Evolutionary conservation across 2,888 invertebrate genomes (phyloP).

Genomic region (Synergus gifuensis): DNA sequence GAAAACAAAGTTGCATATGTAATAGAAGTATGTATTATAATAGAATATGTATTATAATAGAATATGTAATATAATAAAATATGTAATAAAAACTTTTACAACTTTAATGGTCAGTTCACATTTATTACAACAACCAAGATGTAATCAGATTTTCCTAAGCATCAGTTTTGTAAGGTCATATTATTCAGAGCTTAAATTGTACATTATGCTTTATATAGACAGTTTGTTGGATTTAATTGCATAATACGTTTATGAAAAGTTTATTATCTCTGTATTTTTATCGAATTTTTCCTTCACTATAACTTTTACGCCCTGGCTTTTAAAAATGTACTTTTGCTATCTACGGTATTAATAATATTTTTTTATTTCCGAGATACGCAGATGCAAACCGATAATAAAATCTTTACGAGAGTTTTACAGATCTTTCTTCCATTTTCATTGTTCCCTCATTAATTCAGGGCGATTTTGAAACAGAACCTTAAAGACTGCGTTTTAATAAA

Average conservation of each 20-base stretch:
- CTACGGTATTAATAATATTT: constrained; percentile 12
- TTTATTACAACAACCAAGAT: not conserved
- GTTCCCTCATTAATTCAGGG: constrained; percentile 28
- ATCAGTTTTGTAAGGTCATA: not conserved
- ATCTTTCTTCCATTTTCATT: constrained; percentile 21
- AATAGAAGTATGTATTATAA: not conserved
- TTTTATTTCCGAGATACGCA: not conserved
- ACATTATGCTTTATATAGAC: not conserved
- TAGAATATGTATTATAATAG: not conserved
- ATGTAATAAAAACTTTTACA: constrained; percentile 1
- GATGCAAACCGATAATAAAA: constrained; percentile 13
- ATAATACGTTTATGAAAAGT: not conserved
- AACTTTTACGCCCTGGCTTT: not conserved
- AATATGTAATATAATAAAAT: not conserved
- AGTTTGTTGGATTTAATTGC: not conserved
- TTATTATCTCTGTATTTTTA: not conserved
- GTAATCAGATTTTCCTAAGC: constrained; percentile 32
- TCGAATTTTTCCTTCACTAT: not conserved
- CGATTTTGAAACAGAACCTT: constrained; percentile 20
- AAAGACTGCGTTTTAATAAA: constrained; percentile 33
- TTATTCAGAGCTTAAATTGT: constrained; percentile 1
- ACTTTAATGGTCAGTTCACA: not conserved
- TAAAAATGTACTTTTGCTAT: not conserved
- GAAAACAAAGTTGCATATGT: not conserved
- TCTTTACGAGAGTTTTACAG: constrained; percentile 23